Evolutionary conservation across 1,140 invertebrate species (phyloP), one percentile per base, ranked within the genome.

Genomic region (Thaumatotibia leucotreta): DNA sequence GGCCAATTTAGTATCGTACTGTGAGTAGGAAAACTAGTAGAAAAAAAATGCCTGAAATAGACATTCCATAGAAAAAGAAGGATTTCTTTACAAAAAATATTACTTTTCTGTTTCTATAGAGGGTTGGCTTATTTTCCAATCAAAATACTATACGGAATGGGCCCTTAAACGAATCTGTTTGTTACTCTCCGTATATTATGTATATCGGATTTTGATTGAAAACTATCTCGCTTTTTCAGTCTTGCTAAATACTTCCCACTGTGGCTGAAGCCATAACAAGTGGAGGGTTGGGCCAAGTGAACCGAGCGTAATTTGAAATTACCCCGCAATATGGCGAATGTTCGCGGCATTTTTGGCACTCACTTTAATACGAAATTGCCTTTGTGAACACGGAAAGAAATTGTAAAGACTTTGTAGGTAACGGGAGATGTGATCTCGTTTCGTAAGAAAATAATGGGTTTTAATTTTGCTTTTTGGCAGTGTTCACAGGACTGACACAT

Each of bases 271-370:
- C 17, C 52, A 58, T 23, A 58, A 58, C 52, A 58, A 75, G 49
- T 35, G 65, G 67, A 72, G 72, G 78, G 80, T 68, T 58, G 68
- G 62, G 69, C 54, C 72, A 70, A 84, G 68, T 79, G 76, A 79
- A 69, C 75, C 81, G 77, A 69, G 76, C 66, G 73, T 85, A 83
- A 85, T 87, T 76, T 75, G 64, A 83, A 84, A 85, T 85, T 87
- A 81, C 75, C 80, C 71, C 67, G 72, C 74, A 75, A 70, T 72
- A 69, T 45, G 45, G 39, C 23, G 24, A 54, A 65, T 63, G 58
- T 68, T 69, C 70, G 67, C 70, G 22, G 49, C 27, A 54, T 31
- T 81, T 77, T 77, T 75, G 82, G 76, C 75, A 80, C 74, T 71
- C 73, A 72, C 68, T 83, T 77, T 79, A 75, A 80, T 80, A 79